Evolutionary conservation across 37 sponge, comb jelly and placozoan species (phyloP).

Genomic region (Mnemiopsis leidyi): DNA sequence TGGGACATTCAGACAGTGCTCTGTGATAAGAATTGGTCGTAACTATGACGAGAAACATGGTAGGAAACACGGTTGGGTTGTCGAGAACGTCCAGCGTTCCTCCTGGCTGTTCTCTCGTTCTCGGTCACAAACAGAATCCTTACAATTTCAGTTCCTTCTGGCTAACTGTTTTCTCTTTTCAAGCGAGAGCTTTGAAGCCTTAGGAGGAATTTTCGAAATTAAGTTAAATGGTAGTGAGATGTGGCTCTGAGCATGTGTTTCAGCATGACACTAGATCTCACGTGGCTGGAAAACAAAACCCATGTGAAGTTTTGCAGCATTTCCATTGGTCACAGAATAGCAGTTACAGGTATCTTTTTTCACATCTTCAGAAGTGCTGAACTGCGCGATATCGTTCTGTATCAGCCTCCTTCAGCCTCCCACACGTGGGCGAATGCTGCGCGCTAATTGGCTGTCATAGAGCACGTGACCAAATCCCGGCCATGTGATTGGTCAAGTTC

Average conservation of each 20-base stretch:
- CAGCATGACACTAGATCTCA: not conserved
- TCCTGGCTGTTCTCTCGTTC: not conserved
- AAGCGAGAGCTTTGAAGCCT: not conserved
- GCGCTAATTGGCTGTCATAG: not conserved
- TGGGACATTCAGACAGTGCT: not conserved
- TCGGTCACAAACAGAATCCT: not conserved
- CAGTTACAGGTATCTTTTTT: not conserved
- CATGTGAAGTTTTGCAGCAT: not conserved
- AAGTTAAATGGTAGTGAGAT: not conserved
- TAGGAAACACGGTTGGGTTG: no score
- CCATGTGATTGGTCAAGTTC: not conserved
- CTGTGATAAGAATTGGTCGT: not conserved
- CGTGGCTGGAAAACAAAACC: not conserved
- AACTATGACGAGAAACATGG: not conserved
- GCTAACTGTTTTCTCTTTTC: not conserved
- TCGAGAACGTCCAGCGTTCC: no score
- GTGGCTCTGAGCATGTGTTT: not conserved
- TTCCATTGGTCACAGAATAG: not conserved
- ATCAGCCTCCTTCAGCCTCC: not conserved
- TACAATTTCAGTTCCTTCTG: not conserved
- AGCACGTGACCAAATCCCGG: not conserved
- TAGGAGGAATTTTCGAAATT: not conserved
- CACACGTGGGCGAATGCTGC: not conserved
- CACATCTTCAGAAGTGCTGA: not conserved
- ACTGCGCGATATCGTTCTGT: not conserved